Evolutionary conservation across 2,888 invertebrate species (phyloP), one percentile per base, ranked within the genome.

Genomic region (Leptinotarsa haldemani): DNA sequence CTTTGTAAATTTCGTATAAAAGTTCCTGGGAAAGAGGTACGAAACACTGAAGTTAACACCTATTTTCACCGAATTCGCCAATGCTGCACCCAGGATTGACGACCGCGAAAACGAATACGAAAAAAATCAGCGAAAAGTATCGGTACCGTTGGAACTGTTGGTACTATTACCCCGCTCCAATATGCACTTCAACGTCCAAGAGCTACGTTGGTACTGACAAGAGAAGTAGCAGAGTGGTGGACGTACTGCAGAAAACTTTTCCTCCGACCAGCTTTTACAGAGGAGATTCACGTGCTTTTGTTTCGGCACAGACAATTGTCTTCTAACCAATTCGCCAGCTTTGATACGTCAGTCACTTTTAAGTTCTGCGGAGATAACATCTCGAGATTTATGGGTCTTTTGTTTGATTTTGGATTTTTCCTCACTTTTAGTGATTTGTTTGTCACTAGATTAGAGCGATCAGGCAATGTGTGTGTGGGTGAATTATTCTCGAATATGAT

Each of bases 201-300:
- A 82, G 80, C 80, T 82, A 80, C 79, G 81, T 80, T 78, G 81
- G 74, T 81, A 83, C 82, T 81, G 83, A 82, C 78, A 77, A 73
- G 73, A 75, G 74, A 71, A 74, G 61, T 65, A 56, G 68, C 63
- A 68, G 71, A 71, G 79, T 79, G 79, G 80, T 73, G 79, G 80
- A 77, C 76, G 80, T 80, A 83, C 80, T 82, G 83, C 77, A 80
- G 81, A 79, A 77, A 77, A 79, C 81, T 82, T 82, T 82, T 78
- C 79, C 80, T 79, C 79, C 80, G 79, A 76, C 77, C 80, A 78
- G 82, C 82, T 83, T 83, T 83, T 83, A 83, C 80, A 75, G 79
- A 80, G 82, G 80, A 79, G 78, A 80, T 83, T 83, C 83, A 83
- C 83, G 83, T 83, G 83, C 79, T 78, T 80, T 72, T 75, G 74